These are phyloP conservation scores for Anagrus nilaparvatae DNA, from an alignment of 1,140 invertebrate genomes.

Conservation along the genomic window DNA sequence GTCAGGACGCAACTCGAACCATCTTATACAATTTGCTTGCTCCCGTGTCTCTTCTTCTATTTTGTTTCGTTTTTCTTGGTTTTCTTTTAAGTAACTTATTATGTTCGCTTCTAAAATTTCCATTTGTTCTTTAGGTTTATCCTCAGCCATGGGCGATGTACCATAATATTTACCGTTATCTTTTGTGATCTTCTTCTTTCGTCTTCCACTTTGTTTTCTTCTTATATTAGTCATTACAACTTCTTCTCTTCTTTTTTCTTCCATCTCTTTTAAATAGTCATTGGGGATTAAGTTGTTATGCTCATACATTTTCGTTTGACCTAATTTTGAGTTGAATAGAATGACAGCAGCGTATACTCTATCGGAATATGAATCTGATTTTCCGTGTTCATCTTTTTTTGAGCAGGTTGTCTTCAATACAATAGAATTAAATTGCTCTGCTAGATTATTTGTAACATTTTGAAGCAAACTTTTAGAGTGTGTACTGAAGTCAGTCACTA, in stretches of 20 bases:
- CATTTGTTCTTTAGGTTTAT: too few relatives aligned
- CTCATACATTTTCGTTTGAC: background rate
- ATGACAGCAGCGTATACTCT: conserved; percentile 24
- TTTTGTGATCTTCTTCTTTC: background rate
- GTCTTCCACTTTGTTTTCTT: background rate
- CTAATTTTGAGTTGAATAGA: conserved; percentile 19
- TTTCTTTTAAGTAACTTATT: conserved; percentile 6
- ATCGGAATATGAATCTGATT: conserved; percentile 21
- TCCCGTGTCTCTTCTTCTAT: conserved; percentile 23
- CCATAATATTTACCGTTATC: background rate
- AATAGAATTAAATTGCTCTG: conserved; percentile 32
- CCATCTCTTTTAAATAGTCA: background rate
- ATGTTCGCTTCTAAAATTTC: too few relatives aligned
- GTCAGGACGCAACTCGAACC: conserved; percentile 21
- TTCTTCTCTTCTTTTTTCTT: background rate
- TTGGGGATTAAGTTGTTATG: background rate
- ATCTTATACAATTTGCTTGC: conserved; percentile 23
- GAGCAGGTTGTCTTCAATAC: conserved; percentile 29
- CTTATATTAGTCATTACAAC: background rate
- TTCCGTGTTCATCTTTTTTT: conserved; percentile 29
- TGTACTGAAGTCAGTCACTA: conserved; percentile 12
- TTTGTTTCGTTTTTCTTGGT: conserved; percentile 8
- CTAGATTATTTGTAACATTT: conserved; percentile 33
- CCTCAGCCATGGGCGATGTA: too few relatives aligned
- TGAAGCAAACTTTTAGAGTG: conserved; percentile 25